A percentile compares a stretch with the other conserved stretches of the same genome.
Conservation (phyloP, 2,113 vertebrate species). For the Notiomystis cincta region DNA sequence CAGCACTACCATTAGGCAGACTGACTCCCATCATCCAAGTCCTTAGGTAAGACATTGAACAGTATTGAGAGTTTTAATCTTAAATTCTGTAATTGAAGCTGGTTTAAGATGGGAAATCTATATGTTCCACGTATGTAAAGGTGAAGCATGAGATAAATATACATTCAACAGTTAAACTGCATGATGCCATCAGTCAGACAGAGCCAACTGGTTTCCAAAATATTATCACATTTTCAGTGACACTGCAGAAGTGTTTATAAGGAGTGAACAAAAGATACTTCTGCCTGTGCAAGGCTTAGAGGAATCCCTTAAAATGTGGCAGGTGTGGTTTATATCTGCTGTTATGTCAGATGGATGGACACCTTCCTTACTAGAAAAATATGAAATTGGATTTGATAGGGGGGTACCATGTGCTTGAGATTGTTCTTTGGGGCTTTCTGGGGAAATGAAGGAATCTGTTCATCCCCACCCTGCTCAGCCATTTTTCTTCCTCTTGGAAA, state of each 20-base stretch:
- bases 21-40: neutral
- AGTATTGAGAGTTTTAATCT: neutral
- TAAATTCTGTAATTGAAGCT: neutral
- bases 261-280: neutral
- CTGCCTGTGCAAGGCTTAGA: neutral
- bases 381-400: neutral
- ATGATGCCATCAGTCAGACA: neutral
- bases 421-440: neutral
- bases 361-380: neutral
- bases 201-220: neutral
- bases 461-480: neutral
- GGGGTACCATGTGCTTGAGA: accelerated
- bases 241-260: neutral
- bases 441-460: neutral
- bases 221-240: neutral
- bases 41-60: neutral
- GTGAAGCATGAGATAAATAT: neutral
- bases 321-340: neutral
- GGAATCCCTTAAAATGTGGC: neutral
- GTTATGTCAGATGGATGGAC: neutral
- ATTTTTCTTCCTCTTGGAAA: neutral
- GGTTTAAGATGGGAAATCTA: neutral
- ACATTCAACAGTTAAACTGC: neutral
- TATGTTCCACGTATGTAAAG: neutral
- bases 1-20: neutral